phyloP scores from a whole-genome alignment of 1,140 invertebrate genomes.

The Trachelipus rathkii region DNA sequence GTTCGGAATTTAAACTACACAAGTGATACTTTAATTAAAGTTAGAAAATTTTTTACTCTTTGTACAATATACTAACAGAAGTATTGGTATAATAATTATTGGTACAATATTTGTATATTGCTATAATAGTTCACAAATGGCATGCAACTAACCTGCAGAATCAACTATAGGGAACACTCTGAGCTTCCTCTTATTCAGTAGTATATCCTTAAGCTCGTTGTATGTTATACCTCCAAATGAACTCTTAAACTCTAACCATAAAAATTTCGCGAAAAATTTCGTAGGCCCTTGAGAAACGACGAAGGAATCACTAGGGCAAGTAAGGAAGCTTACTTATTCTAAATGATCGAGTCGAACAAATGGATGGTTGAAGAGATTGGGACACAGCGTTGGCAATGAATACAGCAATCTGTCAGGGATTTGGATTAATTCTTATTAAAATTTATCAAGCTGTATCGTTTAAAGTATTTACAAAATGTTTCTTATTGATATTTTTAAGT shows the following conservation, averaged over 20 bases:
- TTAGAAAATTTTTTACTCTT: too few species aligned
- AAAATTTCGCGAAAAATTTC: slow-evolving; percentile 90
- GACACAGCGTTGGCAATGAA: slow-evolving; percentile 91
- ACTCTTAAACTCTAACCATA: slow-evolving; percentile 86
- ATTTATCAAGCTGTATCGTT: too few species aligned
- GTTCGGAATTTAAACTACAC: too few species aligned
- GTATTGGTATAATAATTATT: too few species aligned
- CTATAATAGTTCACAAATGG: too few species aligned
- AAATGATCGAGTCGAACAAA: slow-evolving; percentile 96
- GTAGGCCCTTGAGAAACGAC: slow-evolving; percentile 63
- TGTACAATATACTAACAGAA: too few species aligned
- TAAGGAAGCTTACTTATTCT: slow-evolving; percentile 96
- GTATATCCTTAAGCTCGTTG: slow-evolving; percentile 72
- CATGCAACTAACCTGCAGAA: slow-evolving; percentile 38
- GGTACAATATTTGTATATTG: too few species aligned
- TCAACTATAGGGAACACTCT: slow-evolving; percentile 41
- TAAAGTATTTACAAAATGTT: too few species aligned
- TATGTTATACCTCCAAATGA: slow-evolving; percentile 89
- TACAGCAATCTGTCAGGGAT: slow-evolving; percentile 82
- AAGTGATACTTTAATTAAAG: too few species aligned
- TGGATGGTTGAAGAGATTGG: too few species aligned
- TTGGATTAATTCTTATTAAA: too few species aligned
- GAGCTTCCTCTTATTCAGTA: slow-evolving; percentile 61
- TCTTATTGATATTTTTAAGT: too few species aligned
- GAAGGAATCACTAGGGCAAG: slow-evolving; percentile 81